phyloP scores from a whole-genome alignment of 2,797 vertebrate species.

The Liparis tanakae region DNA sequence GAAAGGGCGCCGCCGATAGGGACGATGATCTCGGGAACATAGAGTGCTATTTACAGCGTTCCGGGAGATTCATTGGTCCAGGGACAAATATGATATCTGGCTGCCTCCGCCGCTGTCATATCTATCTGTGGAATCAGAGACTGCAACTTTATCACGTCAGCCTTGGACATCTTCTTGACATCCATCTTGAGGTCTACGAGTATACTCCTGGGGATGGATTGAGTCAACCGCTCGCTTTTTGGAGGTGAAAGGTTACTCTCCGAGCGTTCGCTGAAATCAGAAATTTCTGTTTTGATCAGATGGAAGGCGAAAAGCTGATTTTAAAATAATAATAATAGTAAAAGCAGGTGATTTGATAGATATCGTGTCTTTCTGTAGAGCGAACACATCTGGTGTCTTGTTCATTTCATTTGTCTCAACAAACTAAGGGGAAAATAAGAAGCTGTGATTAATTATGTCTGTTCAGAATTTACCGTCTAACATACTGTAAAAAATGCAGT shows the following conservation, averaged over 20 bases:
- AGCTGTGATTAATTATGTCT: constrained; percentile 1
- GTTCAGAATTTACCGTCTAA: background rate
- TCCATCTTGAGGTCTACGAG: constrained; percentile 47
- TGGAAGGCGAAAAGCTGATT: background rate
- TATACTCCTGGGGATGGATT: constrained; percentile 77
- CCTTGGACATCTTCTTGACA: constrained; percentile 52
- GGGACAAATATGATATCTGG: constrained; percentile 83
- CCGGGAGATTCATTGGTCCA: constrained; percentile 71
- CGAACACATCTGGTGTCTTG: background rate
- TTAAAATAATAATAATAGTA: too few relatives aligned
- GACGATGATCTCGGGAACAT: constrained; percentile 56
- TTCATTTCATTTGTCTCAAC: background rate
- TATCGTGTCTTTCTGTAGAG: background rate
- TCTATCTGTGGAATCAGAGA: constrained; percentile 78
- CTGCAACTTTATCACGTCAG: constrained; percentile 74
- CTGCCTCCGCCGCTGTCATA: constrained; percentile 64
- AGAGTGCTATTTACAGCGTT: constrained; percentile 78
- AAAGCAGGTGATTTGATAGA: background rate
- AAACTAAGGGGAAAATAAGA: background rate
- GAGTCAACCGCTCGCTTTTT: constrained; percentile 84
- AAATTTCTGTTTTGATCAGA: constrained; percentile 41
- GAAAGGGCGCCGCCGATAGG: constrained; percentile 57
- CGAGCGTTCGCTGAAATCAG: constrained; percentile 34
- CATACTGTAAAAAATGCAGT: background rate
- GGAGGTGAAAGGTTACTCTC: constrained; percentile 82